Percentiles rank a stretch among this genome's conserved stretches.
Evolutionary conservation across 2,888 invertebrate genomes (phyloP).

Genomic region (Luffia ferchaultella): DNA sequence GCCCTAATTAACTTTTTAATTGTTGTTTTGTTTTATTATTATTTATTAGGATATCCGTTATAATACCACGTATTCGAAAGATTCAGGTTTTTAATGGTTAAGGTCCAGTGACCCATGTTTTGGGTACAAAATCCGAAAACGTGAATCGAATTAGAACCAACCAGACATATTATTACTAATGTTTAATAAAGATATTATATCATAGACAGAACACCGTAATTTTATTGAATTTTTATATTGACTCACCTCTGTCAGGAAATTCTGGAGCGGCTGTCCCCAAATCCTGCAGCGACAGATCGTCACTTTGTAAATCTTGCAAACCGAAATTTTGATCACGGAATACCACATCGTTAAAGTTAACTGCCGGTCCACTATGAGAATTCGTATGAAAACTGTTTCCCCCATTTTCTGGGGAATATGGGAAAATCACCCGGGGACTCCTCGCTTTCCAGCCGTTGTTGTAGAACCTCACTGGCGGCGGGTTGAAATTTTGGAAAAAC

Average conservation of each 20-base stretch:
- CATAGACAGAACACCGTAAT: too few species aligned
- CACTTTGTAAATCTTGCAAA: conserved; percentile 63
- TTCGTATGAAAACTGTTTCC: conserved; percentile 45
- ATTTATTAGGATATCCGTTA: too few species aligned
- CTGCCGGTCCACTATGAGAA: conserved; percentile 36
- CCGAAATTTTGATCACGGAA: conserved; percentile 69
- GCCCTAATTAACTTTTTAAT: too few species aligned
- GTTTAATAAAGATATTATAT: too few species aligned
- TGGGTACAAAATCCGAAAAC: too few species aligned
- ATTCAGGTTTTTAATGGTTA: too few species aligned
- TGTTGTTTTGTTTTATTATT: too few species aligned
- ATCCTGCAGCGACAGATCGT: conserved; percentile 71
- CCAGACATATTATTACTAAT: too few species aligned
- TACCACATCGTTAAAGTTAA: conserved; percentile 47
- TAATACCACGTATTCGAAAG: too few species aligned
- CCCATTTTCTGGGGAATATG: conserved; percentile 40
- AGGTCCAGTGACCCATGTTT: too few species aligned
- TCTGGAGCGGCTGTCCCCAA: conserved; percentile 56
- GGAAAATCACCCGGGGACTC: conserved; percentile 56
- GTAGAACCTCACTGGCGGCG: conserved; percentile 39
- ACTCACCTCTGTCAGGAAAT: conserved; percentile 73
- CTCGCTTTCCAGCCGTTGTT: conserved; percentile 45
- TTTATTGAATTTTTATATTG: too few species aligned
- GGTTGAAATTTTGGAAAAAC: conserved; percentile 21
- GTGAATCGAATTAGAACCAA: too few species aligned